Evolutionary conservation across 2,888 invertebrate species (phyloP), one percentile per base, ranked within the genome.

Genomic region (Bembecia ichneumoniformis): DNA sequence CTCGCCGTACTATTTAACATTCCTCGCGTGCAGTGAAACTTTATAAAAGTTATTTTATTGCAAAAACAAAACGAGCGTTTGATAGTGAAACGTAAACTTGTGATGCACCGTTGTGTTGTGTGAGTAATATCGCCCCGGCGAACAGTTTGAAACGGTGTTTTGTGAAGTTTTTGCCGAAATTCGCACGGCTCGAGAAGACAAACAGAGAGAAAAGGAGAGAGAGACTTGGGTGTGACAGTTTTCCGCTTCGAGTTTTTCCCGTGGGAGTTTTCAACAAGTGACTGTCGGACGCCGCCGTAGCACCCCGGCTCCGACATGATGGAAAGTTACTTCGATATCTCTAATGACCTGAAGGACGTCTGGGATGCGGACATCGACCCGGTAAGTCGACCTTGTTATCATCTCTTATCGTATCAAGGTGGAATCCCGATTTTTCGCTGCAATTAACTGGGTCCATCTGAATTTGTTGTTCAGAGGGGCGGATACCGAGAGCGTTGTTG

Each of bases 321-420:
- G 92, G 92, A 92, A 84, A 88, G 89, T 65, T 93, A 92, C 84
- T 93, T 92, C 86, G 94, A 94, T 82, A 91, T 91, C 75, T 91
- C 90, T 66, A 89, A 90, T 55, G 91, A 92, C 82, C 89, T 94
- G 70, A 92, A 92, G 88, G 94, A 94, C 81, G 89, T 94, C 69
- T 94, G 94, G 93, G 93, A 93, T 77, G 90, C 93, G 65, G 94
- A 93, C 87, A 89, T 94, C 74, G 94, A 94, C 88, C 92, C 94
- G 92, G 94, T 94, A 80, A 93, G 93, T 90, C 69, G 76, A 77
- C 79, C 80, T 79, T 82, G 73, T 45, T 50, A 46, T 51, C 50
- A 52, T 51, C 53, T 48, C 64, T 71, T 78, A 80, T 79, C 81
- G 61, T 56, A 53, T 51, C 44, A 52, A 66, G 58, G 59, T 63